A percentile compares a stretch with the other conserved stretches of the same genome.
phyloP scores from a whole-genome alignment of 2,797 vertebrate species.

The Lemur catta region DNA sequence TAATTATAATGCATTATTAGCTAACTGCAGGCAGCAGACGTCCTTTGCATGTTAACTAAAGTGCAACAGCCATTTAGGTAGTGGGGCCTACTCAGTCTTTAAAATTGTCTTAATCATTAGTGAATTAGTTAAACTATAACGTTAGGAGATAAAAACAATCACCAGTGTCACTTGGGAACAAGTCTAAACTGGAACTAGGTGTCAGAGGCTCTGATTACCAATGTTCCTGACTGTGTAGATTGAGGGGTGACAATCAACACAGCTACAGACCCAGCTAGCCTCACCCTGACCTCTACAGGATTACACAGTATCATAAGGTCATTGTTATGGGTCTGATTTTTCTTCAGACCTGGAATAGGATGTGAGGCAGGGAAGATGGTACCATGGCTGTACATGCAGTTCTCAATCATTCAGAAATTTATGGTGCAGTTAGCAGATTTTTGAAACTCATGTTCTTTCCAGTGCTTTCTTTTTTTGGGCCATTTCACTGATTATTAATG shows the following conservation, averaged over 20 bases:
- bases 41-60: constrained; percentile 79
- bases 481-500: constrained; percentile 65
- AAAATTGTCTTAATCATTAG: constrained; percentile 84
- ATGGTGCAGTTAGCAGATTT: constrained; percentile 12
- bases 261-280: not conserved
- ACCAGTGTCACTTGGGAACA: constrained; percentile 67
- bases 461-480: not conserved
- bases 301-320: not conserved
- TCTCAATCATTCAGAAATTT: not conserved
- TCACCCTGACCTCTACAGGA: not conserved
- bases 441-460: constrained; percentile 32
- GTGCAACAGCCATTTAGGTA: constrained; percentile 78
- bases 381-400: not conserved
- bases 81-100: constrained; percentile 73
- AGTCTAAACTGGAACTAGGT: constrained; percentile 69
- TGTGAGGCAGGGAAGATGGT: not conserved
- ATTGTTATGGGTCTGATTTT: not conserved
- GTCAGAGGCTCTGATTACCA: constrained; percentile 41
- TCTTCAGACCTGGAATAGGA: not conserved
- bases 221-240: constrained; percentile 54
- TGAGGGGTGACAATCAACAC: constrained; percentile 11
- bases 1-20: constrained; percentile 84
- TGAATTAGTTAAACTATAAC: constrained; percentile 83
- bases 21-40: constrained; percentile 65
- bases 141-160: constrained; percentile 73